Conservation (phyloP, 2,888 invertebrate genomes). For the Trypoxylon attenuatum region DNA sequence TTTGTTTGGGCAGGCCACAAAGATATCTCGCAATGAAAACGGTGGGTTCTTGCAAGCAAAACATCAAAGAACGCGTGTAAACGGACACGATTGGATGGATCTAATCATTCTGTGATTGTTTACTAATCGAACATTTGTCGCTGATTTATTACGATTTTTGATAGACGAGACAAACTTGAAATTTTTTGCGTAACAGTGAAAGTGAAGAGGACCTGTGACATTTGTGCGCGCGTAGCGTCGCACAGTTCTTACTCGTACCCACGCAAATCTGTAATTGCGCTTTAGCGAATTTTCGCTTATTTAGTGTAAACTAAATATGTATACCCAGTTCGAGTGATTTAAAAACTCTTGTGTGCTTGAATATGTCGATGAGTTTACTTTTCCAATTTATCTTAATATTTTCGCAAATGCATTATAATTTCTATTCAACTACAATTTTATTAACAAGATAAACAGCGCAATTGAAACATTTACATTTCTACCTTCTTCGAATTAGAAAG, state of each 20-base stretch:
- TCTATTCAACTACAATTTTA: too few relatives aligned
- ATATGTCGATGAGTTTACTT: too few relatives aligned
- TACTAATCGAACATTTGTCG: neutral
- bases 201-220: constrained; percentile 66
- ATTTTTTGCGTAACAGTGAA: constrained; percentile 67
- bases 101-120: constrained; percentile 2
- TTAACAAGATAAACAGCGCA: too few relatives aligned
- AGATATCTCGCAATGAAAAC: constrained; percentile 62
- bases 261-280: neutral
- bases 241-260: constrained; percentile 4
- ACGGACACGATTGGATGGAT: neutral
- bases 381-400: too few relatives aligned
- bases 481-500: too few relatives aligned
- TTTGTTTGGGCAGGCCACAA: constrained; percentile 29
- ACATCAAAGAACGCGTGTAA: neutral
- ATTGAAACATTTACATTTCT: too few relatives aligned
- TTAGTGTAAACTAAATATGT: neutral
- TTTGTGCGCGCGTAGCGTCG: constrained; percentile 47
- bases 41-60: constrained; percentile 62
- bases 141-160: constrained; percentile 1
- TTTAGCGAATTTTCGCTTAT: neutral
- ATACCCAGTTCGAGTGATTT: too few relatives aligned
- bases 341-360: too few relatives aligned
- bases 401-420: too few relatives aligned
- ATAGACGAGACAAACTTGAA: constrained; percentile 21